A percentile compares a stretch with the other conserved stretches of the same genome.
Evolutionary conservation across 2,797 vertebrate genomes (phyloP).

Genomic region (Spinibarbus caldwelli): DNA sequence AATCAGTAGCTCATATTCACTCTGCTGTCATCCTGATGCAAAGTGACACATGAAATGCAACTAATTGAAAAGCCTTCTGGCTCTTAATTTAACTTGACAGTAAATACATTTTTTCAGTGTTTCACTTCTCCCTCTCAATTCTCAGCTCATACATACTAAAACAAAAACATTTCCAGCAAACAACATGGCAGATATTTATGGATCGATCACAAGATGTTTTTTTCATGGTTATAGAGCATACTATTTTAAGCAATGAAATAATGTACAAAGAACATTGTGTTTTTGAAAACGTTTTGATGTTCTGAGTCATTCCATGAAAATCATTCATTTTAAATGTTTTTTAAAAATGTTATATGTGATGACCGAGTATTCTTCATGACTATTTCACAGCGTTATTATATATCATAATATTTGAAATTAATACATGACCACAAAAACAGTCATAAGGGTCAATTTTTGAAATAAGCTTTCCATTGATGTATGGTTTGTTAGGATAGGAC

Average conservation of each 20-base stretch:
- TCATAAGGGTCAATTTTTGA: too few relatives aligned
- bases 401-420: too few relatives aligned
- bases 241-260: too few relatives aligned
- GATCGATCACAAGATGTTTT: constrained; percentile 55
- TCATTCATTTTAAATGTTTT: background rate
- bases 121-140: background rate
- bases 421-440: too few relatives aligned
- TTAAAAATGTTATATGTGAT: too few relatives aligned
- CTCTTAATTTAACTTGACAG: constrained; percentile 70
- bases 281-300: background rate
- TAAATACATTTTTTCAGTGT: constrained; percentile 62
- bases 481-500: too few relatives aligned
- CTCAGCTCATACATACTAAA: constrained; percentile 64
- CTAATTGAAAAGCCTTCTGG: constrained; percentile 70
- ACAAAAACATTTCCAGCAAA: constrained; percentile 57
- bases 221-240: background rate
- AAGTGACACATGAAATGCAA: constrained; percentile 75
- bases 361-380: too few relatives aligned
- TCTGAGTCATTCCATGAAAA: background rate
- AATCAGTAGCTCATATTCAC: background rate
- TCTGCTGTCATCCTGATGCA: constrained; percentile 63
- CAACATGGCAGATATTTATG: constrained; percentile 11
- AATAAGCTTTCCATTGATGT: too few relatives aligned
- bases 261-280: background rate
- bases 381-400: too few relatives aligned